Evolutionary conservation across 2,113 vertebrate genomes (phyloP).

Genomic region (Pithys albifrons): DNA sequence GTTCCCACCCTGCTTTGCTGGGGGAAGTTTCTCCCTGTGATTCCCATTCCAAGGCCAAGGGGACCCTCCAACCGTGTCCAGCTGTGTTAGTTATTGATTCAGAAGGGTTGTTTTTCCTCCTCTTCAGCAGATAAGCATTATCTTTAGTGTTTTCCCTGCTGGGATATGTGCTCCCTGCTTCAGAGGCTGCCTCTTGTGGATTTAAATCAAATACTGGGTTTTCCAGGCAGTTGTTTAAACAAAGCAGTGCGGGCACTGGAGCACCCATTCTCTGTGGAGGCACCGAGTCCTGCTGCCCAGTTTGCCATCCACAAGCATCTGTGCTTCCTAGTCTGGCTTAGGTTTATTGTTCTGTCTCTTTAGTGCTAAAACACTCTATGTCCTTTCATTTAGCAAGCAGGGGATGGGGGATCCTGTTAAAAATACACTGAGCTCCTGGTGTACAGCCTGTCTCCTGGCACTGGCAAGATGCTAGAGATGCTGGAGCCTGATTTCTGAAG

Average conservation of each 20-base stretch:
- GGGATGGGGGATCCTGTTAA: not conserved
- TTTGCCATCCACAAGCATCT: not conserved
- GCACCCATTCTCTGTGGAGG: accelerated
- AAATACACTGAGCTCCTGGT: not conserved
- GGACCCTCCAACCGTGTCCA: accelerated
- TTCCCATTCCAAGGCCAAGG: accelerated
- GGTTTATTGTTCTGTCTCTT: not conserved
- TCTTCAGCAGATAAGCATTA: not conserved
- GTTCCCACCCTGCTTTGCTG: not conserved
- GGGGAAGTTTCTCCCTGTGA: not conserved
- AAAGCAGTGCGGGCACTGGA: accelerated
- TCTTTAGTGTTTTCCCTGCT: not conserved
- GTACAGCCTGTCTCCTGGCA: not conserved
- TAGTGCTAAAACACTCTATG: not conserved
- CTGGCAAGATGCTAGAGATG: accelerated
- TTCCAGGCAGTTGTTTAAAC: not conserved
- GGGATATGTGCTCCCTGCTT: not conserved
- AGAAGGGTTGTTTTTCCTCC: not conserved
- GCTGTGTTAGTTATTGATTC: not conserved
- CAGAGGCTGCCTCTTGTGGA: not conserved
- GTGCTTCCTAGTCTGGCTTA: not conserved
- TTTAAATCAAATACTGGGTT: not conserved
- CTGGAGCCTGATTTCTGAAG: not conserved
- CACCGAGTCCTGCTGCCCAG: not conserved
- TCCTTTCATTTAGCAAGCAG: not conserved